Evolutionary conservation across 2,797 vertebrate species (phyloP), one percentile per base, ranked within the genome.

Genomic region (Valencia hispanica): DNA sequence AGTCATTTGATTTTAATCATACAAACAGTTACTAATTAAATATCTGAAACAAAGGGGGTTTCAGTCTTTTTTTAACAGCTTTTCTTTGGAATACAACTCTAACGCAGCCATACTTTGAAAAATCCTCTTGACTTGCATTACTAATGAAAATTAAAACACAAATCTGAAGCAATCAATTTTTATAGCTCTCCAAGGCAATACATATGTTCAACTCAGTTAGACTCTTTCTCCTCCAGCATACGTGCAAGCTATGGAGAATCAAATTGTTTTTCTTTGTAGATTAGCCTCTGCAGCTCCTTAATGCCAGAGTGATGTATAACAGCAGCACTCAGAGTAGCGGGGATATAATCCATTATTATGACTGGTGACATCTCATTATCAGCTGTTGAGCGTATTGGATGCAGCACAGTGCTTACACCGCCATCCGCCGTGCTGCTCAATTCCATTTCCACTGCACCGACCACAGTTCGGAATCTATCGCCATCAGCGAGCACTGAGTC

Each of bases 281-380:
- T 86, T 82, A 87, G 74, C 73, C 71, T 85, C 78, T 34, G 17
- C 72, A 73, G 68, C 57, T 79, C 45, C 70, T 77, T 75, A 55
- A 20, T 75, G 80, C 76, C 85, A 79, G 73, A 57, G 86, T 90
- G 88, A 90, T 84, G 53, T 65, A 88, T 70, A 79, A 72, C 34
- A 70, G 75, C 20, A 70, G 81, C 73, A 15, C 86, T 80, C 39
- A 70, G 77, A 82, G 70, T 81, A 78, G 74, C 27, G 15, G 48
- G 68, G 75, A 80, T 77, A 74, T 68, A 73, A 88, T 90, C 82
- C 76, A 79, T 90, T 89, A 82, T 80, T 69, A 45, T 82, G 83
- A 86, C 70, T 80, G 55, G 70, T 85, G 88, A 88, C 86, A 84
- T 84, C 87, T 90, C 86, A 90, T 91, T 92, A 91, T 93, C 89